phyloP scores from a whole-genome alignment of 2,797 vertebrate genomes.

The Micropoecilia bifurca region DNA sequence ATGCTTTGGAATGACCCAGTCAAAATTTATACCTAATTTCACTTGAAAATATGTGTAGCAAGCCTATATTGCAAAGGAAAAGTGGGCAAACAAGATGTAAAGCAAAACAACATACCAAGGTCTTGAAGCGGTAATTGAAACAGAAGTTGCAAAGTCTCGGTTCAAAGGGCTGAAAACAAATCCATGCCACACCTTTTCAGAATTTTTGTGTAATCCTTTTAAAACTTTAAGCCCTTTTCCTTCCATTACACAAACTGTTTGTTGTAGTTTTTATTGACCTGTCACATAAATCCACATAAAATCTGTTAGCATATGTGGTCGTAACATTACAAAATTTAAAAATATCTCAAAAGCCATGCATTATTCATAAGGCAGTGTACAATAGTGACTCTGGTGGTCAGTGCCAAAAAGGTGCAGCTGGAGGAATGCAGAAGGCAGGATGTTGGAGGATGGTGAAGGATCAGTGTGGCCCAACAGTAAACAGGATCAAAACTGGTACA shows the following conservation, averaged over 20 bases:
- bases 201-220: neutral
- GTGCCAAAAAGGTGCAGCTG: neutral
- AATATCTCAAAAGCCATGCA: neutral
- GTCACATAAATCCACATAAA: neutral
- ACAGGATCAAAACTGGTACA: neutral
- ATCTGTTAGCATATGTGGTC: neutral
- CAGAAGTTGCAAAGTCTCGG: neutral
- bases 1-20: neutral
- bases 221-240: neutral
- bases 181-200: neutral
- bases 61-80: neutral
- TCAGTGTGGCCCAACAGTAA: neutral
- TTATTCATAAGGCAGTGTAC: neutral
- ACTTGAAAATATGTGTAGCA: neutral
- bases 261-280: neutral
- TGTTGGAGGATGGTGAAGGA: neutral
- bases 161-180: neutral
- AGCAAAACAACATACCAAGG: neutral
- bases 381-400: neutral
- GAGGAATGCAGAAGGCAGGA: neutral
- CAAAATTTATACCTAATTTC: neutral
- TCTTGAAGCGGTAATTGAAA: neutral
- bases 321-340: neutral
- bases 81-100: neutral
- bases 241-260: neutral